A percentile compares a stretch with the other conserved stretches of the same genome.
Conservation (phyloP, 2,113 vertebrate species). For the Sphyrna mokarran region DNA sequence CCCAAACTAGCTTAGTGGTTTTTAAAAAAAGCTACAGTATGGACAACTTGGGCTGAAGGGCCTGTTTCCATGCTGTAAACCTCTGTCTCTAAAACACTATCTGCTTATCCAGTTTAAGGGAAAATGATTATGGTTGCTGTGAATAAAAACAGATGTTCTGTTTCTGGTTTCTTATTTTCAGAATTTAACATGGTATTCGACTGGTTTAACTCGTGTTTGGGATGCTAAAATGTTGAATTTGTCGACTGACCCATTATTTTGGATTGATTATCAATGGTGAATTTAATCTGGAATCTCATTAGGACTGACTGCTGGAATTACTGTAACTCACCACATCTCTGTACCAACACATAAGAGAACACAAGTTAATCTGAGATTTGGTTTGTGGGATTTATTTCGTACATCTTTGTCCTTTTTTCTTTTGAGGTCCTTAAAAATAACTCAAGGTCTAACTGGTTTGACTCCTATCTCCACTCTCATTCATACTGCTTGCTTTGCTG, state of each 20-base stretch:
- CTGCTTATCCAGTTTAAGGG: background rate
- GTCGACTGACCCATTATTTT: background rate
- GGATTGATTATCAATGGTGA: background rate
- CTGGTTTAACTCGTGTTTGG: too few species aligned
- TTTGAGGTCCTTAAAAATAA: too few species aligned
- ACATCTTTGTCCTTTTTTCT: too few species aligned
- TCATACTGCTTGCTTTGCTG: too few species aligned
- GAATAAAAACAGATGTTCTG: background rate
- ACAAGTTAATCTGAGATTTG: background rate
- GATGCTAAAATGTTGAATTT: background rate
- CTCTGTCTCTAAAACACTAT: background rate
- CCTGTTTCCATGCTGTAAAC: too few species aligned
- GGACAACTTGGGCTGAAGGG: too few species aligned
- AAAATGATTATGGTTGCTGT: background rate
- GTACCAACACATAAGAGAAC: too few species aligned
- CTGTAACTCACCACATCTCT: too few species aligned
- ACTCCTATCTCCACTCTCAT: too few species aligned
- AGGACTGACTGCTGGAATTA: background rate
- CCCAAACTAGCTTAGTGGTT: too few species aligned
- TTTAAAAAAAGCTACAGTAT: too few species aligned
- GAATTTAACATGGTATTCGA: background rate
- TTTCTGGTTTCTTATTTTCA: background rate
- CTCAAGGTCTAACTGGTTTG: too few species aligned
- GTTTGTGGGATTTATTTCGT: background rate
- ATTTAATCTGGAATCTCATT: background rate